Conservation (phyloP, 1,140 invertebrate genomes). For the Holcopasites calliopsidis region DNA sequence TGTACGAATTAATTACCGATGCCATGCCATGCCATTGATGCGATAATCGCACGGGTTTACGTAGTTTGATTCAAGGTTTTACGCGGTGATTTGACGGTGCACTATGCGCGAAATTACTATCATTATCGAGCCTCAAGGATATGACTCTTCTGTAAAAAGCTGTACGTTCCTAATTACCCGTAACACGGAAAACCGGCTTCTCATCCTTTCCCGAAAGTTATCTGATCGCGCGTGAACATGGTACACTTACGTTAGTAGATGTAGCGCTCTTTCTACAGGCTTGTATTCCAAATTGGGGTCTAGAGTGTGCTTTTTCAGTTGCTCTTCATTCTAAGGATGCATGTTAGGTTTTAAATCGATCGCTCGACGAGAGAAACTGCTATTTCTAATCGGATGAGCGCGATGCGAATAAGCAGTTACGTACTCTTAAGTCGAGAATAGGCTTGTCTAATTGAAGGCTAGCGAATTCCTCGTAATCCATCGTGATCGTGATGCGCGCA, state of each 20-base stretch:
- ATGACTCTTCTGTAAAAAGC: background rate
- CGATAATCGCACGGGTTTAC: slow-evolving; percentile 40
- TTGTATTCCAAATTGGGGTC: slow-evolving; percentile 63
- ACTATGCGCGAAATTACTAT: slow-evolving; percentile 30
- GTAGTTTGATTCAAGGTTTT: slow-evolving; percentile 39
- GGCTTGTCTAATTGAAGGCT: slow-evolving; percentile 70
- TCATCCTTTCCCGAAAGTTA: background rate
- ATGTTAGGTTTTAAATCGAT: slow-evolving; percentile 30
- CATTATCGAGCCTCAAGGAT: background rate
- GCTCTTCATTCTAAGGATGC: slow-evolving; percentile 64
- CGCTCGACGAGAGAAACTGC: background rate
- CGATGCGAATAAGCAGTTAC: background rate
- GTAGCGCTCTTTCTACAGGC: slow-evolving; percentile 66
- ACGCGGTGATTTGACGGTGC: slow-evolving; percentile 1
- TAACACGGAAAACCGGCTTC: background rate
- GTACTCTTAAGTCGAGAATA: slow-evolving; percentile 52
- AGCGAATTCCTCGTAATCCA: slow-evolving; percentile 66
- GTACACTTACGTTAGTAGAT: slow-evolving; percentile 70
- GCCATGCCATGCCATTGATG: slow-evolving; percentile 37
- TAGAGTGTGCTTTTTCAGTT: slow-evolving; percentile 67
- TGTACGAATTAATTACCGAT: slow-evolving; percentile 29
- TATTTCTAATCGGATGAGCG: background rate
- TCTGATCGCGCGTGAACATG: background rate
- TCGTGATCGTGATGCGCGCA: slow-evolving; percentile 21
- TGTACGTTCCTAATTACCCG: background rate